Base-by-base conservation (phyloP, 2,797 vertebrate genomes). In the Selene dorsalis region DNA sequence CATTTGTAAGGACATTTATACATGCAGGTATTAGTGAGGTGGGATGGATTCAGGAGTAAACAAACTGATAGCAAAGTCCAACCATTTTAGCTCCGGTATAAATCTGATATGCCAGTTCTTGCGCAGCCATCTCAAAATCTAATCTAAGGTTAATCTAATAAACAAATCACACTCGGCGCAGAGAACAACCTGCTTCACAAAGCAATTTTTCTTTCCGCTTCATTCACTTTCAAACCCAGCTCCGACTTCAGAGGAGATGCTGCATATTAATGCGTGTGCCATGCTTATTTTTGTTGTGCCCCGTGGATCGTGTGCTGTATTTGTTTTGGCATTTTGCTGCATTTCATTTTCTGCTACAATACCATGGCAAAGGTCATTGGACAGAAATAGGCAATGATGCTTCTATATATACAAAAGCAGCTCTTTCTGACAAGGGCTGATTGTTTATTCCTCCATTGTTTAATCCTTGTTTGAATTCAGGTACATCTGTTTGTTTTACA, bases 111-210 rank as follows among this genome's bases (percentile, higher is more conserved):
- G 70, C 73, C 61, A 35, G 73, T 61, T 71, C 69, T 69, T 70
- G 61, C 69, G 80, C 82, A 81, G 79, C 71, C 74, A 85, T 89
- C 85, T 85, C 75, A 80, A 79, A 93, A 93, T 92, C 82, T 79
- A 93, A 94, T 93, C 87, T 88, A 74, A 91, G 87, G 80, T 90
- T 93, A 90, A 94, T 92, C 84, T 88, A 90, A 90, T 93, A 83
- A 88, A 91, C 85, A 91, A 92, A 90, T 91, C 84, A 80, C 63
- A 87, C 77, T 74, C 64, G 1, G 75, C 16, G 28, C 52, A 4
- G 41, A 87, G 87, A 87, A 90, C 82, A 91, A 85, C 82, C 83
- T 78, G 82, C 84, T 83, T 75, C 77, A 88, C 79, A 84, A 88
- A 89, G 81, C 84, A 86, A 73, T 86, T 85, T 81, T 81, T 82